Evolutionary conservation across 2,113 vertebrate species (phyloP).

Genomic region (Condylura cristata): DNA sequence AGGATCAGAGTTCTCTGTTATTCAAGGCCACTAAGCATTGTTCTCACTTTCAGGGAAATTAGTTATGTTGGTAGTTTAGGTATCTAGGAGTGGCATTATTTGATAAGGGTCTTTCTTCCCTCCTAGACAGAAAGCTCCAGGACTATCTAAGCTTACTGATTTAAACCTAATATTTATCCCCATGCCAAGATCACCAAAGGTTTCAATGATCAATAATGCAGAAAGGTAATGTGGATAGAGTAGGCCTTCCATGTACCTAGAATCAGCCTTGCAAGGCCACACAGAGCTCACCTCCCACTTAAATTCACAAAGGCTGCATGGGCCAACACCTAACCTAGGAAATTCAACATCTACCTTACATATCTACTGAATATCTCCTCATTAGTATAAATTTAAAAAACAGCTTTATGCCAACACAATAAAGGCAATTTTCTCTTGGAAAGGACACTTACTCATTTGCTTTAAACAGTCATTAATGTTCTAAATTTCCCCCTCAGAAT

Average conservation of each 20-base stretch:
- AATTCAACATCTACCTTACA: background rate
- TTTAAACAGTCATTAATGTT: constrained; percentile 75
- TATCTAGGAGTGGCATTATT: background rate
- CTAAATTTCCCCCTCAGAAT: constrained; percentile 75
- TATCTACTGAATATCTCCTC: too few species aligned
- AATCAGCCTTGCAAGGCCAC: background rate
- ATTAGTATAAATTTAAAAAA: constrained; percentile 67
- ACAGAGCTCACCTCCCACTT: background rate
- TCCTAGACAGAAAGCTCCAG: background rate
- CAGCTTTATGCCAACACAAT: constrained; percentile 55
- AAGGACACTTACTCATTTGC: constrained; percentile 74
- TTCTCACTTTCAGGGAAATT: background rate
- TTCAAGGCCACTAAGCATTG: background rate
- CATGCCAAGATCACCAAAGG: background rate
- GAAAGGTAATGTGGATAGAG: background rate
- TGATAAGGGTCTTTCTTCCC: background rate
- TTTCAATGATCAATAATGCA: background rate
- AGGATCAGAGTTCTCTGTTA: background rate
- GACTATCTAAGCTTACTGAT: background rate
- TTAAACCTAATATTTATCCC: accelerated
- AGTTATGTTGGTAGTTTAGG: background rate
- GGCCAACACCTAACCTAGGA: background rate
- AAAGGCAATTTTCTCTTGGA: constrained; percentile 72
- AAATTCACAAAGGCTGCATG: too few species aligned
- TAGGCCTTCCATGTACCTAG: background rate